Base-by-base conservation (phyloP, 2,113 vertebrate genomes). In the Nematolebias whitei region DNA sequence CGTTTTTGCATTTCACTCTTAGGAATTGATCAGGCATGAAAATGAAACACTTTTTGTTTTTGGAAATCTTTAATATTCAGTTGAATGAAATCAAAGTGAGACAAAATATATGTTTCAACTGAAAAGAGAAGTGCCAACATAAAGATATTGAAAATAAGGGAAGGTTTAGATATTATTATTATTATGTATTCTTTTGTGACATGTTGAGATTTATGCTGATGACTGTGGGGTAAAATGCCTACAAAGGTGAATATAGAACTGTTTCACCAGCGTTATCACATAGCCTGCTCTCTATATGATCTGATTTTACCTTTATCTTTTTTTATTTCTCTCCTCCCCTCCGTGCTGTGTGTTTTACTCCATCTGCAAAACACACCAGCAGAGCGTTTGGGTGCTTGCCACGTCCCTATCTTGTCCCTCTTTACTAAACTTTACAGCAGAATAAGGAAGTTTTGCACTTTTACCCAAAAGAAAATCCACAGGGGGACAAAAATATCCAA, bases 281-380 rank as follows among this genome's bases (percentile, higher is more conserved):
- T 63, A 63, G 35, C 61, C 73, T 54, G 54, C 69, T 71, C 47
- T 63, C 18, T 26, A 51, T 62, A 32, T 58, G 79, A 80, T 81
- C 70, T 72, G 67, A 79, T 57, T 67, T 78, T 63, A 44, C 41
- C 61, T 80, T 77, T 66, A 78, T 78, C 71, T 78, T 53, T 54
- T n/a, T 63, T 53, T 20, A 20, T 20, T 47, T 52, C 71, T 48
- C 32, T 58, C 66, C 74, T 69, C 35, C 56, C 20, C 49, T 65
- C 54, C 47, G 74, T 22, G 26, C 22, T 50, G 51, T 63, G 53
- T 71, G 64, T 52, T 64, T 39, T 58, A 74, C 73, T 74, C 74
- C 79, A 78, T 87, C 85, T 85, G 58, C 56, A 63, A 70, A 83
- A 79, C 45, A 69, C 70, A 74, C 74, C 63, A 74, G 71, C 44